These are phyloP conservation scores for Platichthys stellatus DNA, from an alignment of 2,113 vertebrate genomes.

Conservation along the genomic window DNA sequence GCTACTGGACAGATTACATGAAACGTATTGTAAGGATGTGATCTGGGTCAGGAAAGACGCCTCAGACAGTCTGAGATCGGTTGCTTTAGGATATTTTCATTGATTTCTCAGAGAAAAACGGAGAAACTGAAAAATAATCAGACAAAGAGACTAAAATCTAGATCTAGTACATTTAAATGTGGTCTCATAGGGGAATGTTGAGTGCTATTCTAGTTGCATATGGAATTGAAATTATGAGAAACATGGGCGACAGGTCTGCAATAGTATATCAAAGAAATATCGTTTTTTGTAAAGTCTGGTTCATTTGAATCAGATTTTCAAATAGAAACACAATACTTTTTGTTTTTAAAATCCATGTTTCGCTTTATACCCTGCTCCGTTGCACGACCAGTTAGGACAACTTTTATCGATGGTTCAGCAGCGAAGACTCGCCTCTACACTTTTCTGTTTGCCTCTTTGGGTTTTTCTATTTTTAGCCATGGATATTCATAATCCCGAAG, in stretches of 20 bases:
- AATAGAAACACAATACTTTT: background rate
- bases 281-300: no score
- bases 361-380: background rate
- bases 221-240: background rate
- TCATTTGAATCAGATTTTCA: no score
- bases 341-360: background rate
- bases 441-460: background rate
- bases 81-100: no score
- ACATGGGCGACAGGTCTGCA: background rate
- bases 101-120: no score
- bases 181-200: background rate
- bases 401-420: conserved; percentile 8
- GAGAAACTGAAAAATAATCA: no score
- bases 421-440: conserved; percentile 1
- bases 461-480: conserved; percentile 51
- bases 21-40: no score
- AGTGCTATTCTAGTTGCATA: background rate
- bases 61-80: no score
- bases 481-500: conserved; percentile 56
- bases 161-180: no score
- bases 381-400: background rate
- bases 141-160: no score
- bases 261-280: no score
- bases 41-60: no score
- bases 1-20: no score